Conservation (phyloP, 2,113 vertebrate species). For the Podarcis cretensis region DNA sequence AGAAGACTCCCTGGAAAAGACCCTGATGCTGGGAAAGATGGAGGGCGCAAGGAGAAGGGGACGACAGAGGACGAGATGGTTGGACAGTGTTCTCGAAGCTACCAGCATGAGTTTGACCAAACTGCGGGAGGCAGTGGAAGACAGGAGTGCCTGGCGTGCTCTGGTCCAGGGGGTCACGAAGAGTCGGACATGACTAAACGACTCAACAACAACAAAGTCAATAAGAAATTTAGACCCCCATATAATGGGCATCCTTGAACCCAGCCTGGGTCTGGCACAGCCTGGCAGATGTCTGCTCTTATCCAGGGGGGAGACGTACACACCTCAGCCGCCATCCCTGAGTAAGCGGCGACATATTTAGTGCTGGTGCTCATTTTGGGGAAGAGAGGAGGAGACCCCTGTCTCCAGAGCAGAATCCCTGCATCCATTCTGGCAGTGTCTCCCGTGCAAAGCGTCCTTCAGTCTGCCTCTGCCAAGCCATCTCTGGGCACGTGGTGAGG, state of each 20-base stretch:
- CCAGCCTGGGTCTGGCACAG: neutral
- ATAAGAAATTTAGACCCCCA: neutral
- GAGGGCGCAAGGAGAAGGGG: no score
- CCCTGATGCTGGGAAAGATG: no score
- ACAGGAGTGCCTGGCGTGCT: no score
- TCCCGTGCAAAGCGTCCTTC: fast-evolving
- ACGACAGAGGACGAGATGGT: no score
- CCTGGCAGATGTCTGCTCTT: neutral
- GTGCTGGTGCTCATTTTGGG: no score
- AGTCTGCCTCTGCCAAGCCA: neutral
- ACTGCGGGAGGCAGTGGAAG: no score
- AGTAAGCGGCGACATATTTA: fast-evolving
- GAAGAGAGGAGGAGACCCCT: neutral
- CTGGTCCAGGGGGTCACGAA: no score
- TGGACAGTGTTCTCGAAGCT: no score
- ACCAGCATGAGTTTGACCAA: no score
- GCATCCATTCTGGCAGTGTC: neutral
- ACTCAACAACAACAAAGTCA: neutral
- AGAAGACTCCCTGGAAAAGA: no score
- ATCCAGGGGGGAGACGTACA: no score
- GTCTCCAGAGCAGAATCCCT: fast-evolving
- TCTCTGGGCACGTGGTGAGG: conserved; percentile 61
- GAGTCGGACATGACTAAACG: no score
- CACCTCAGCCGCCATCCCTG: neutral
- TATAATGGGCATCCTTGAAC: neutral